Evolutionary conservation across 1,140 invertebrate species (phyloP).

Genomic region (Neodiprion fabricii): DNA sequence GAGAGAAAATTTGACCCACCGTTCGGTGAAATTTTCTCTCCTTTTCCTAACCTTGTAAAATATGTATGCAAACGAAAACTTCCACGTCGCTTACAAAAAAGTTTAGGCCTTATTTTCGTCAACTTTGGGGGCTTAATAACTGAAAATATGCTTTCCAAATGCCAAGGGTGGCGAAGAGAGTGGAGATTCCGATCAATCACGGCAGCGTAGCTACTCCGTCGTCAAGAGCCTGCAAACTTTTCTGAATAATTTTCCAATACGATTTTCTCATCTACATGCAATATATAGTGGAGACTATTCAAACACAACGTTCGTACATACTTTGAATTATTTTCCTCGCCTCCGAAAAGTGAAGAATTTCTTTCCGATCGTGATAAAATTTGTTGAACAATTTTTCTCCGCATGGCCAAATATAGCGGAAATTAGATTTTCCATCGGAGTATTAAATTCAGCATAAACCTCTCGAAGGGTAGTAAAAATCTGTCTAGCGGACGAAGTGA

Average conservation of each 20-base stretch:
- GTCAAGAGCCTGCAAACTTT: background rate
- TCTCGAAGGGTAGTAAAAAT: too few species aligned
- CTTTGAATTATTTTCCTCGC: too few species aligned
- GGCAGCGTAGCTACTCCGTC: background rate
- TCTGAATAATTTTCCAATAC: conserved; percentile 8
- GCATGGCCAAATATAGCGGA: too few species aligned
- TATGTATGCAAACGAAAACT: background rate
- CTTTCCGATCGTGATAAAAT: too few species aligned
- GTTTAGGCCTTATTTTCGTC: background rate
- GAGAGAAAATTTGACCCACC: too few species aligned
- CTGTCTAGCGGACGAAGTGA: too few species aligned
- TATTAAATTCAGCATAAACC: too few species aligned
- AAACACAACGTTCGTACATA: too few species aligned
- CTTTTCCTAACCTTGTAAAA: background rate
- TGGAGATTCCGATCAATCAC: background rate
- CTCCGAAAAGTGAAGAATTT: too few species aligned
- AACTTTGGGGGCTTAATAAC: background rate
- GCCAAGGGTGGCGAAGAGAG: background rate
- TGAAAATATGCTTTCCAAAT: background rate
- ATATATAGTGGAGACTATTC: background rate
- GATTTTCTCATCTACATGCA: background rate
- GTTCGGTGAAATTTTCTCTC: too few species aligned
- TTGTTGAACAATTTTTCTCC: too few species aligned
- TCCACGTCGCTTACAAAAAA: background rate
- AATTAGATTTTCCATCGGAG: too few species aligned